A percentile compares a stretch with the other conserved stretches of the same genome.
Conservation (phyloP, 2,113 vertebrate species). For the Psilopogon haemacephalus region DNA sequence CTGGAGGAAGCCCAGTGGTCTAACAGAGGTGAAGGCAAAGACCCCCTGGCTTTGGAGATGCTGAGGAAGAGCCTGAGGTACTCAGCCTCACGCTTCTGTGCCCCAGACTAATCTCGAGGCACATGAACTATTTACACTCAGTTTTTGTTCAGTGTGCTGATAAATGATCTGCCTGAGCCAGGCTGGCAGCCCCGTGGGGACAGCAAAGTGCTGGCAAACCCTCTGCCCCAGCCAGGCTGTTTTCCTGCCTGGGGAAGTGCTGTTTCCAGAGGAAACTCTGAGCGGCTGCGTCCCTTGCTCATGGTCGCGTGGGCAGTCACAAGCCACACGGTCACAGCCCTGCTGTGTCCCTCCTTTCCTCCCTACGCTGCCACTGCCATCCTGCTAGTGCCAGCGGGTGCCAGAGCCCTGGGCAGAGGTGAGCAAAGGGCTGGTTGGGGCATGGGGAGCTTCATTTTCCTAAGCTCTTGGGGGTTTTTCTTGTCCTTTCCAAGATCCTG, state of each 20-base stretch:
- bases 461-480: neutral
- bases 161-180: neutral
- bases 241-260: slow-evolving; percentile 58
- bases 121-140: neutral
- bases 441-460: neutral
- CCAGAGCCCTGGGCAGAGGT: neutral
- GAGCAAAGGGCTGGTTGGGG: neutral
- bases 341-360: neutral
- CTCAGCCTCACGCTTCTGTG: neutral
- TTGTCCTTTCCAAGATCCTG: neutral
- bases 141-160: neutral
- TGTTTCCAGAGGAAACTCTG: slow-evolving; percentile 55
- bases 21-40: neutral
- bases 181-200: neutral
- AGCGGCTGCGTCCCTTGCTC: neutral
- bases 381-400: neutral
- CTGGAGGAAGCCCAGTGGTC: neutral
- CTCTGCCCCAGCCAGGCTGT: accelerated
- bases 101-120: neutral
- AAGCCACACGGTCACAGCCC: neutral
- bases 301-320: slow-evolving; percentile 44
- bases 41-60: neutral
- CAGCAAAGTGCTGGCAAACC: neutral
- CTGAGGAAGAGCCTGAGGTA: neutral
- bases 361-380: neutral